phyloP scores from a whole-genome alignment of 2,888 invertebrate species.

The Hyposoter didymator region DNA sequence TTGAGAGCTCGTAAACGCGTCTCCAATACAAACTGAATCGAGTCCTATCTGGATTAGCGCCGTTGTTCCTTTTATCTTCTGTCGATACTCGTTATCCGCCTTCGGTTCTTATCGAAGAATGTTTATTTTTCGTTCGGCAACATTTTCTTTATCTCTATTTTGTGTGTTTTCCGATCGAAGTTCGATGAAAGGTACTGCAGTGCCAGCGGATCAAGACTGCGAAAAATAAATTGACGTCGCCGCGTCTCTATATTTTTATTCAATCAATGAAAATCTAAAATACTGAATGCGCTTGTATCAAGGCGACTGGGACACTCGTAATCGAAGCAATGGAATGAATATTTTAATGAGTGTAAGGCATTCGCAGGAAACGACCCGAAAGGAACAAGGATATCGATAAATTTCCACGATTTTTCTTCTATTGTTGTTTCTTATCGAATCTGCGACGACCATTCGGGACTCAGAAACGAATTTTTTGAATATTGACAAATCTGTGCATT shows the following conservation, averaged over 20 bases:
- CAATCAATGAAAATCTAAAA: slow-evolving; percentile 2
- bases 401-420: not conserved
- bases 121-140: slow-evolving; percentile 3
- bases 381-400: not conserved
- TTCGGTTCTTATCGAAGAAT: slow-evolving; percentile 7
- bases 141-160: slow-evolving; percentile 8
- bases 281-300: not conserved
- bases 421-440: not conserved
- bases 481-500: not conserved
- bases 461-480: not conserved
- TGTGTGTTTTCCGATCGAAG: not conserved
- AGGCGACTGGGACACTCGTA: slow-evolving; percentile 4
- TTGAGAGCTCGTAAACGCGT: slow-evolving; percentile 58
- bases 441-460: not conserved
- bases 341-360: slow-evolving; percentile 51
- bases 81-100: slow-evolving; percentile 6
- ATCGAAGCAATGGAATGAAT: not conserved
- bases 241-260: slow-evolving; percentile 5
- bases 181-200: not conserved
- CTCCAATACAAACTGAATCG: slow-evolving; percentile 18
- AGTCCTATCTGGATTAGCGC: slow-evolving; percentile 25
- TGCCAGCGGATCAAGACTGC: slow-evolving; percentile 6
- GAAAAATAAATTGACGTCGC: slow-evolving; percentile 49
- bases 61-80: not conserved
- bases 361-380: slow-evolving; percentile 1